Conservation (phyloP, 2,797 vertebrate species). For the Lagocephalus sceleratus region DNA sequence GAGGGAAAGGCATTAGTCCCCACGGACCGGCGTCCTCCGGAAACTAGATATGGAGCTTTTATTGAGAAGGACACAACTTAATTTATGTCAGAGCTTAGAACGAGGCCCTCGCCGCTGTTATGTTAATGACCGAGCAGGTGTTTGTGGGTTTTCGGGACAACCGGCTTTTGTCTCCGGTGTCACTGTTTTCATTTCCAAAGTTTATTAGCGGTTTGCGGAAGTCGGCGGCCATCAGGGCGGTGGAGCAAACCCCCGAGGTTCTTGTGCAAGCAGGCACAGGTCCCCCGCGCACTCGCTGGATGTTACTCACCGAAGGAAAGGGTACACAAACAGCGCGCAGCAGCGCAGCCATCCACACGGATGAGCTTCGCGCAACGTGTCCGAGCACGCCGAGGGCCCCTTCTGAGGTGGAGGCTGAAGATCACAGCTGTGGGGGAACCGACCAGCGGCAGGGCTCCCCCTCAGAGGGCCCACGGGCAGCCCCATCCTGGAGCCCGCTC, state of each 20-base stretch:
- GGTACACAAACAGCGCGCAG: constrained; percentile 24
- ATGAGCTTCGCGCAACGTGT: constrained; percentile 59
- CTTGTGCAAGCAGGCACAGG: constrained; percentile 35
- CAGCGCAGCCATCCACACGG: constrained; percentile 45
- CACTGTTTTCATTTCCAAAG: constrained; percentile 26
- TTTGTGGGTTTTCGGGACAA: constrained; percentile 41
- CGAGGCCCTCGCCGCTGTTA: constrained; percentile 53
- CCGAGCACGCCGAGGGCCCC: constrained; percentile 50
- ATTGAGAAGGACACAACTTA: constrained; percentile 71
- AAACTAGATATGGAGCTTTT: constrained; percentile 74
- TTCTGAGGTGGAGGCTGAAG: constrained; percentile 41
- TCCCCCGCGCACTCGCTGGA: constrained; percentile 8
- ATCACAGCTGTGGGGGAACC: constrained; percentile 25
- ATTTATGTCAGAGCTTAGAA: constrained; percentile 77
- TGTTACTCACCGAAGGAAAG: constrained; percentile 22
- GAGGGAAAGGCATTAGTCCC: constrained; percentile 78
- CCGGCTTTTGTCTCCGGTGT: constrained; percentile 11
- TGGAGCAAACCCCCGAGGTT: constrained; percentile 16
- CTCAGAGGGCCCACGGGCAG: constrained; percentile 19
- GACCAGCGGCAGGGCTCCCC: neutral
- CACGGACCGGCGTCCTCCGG: constrained; percentile 41
- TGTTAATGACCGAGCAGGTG: constrained; percentile 71
- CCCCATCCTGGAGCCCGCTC: constrained; percentile 54
- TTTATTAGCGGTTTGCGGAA: constrained; percentile 23
- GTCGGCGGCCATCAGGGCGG: constrained; percentile 22